Percentiles rank a stretch among this genome's conserved stretches.
Conservation (phyloP, 1,140 invertebrate species). For the Cotesia typhae region DNA sequence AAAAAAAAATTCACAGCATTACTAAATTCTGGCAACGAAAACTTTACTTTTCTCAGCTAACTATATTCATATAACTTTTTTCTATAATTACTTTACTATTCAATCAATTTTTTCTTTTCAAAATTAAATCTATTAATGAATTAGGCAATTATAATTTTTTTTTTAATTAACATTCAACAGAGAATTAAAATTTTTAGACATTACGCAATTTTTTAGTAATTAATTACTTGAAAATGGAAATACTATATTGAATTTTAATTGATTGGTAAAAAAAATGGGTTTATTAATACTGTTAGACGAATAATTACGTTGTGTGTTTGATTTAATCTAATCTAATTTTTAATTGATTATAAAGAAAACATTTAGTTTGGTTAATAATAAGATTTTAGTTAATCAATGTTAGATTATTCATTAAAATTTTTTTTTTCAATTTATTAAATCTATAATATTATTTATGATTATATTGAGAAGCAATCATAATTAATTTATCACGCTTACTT, state of each 20-base stretch:
- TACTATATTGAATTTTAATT: conserved; percentile 12
- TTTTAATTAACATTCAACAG: background rate
- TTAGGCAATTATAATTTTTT: conserved; percentile 8
- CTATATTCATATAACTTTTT: conserved; percentile 41
- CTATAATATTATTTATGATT: background rate
- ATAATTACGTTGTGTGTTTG: conserved; percentile 39
- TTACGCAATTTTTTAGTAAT: background rate
- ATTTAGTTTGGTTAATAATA: too few relatives aligned
- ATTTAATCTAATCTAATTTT: too few relatives aligned
- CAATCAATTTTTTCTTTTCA: too few relatives aligned
- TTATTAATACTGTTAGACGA: conserved; percentile 63
- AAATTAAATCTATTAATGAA: background rate
- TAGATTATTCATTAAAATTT: conserved; percentile 14
- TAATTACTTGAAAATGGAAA: background rate
- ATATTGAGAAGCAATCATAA: conserved; percentile 2
- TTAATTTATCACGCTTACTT: conserved; percentile 17
- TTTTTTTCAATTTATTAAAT: background rate
- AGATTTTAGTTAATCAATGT: too few relatives aligned
- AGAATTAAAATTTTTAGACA: background rate
- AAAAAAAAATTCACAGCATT: conserved; percentile 58
- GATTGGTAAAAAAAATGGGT: background rate
- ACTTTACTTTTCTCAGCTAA: background rate
- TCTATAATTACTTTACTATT: background rate
- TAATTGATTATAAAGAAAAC: too few relatives aligned
- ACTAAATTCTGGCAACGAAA: conserved; percentile 56